Evolutionary conservation across 2,888 invertebrate species (phyloP).

Genomic region (Andricus quercusramuli): DNA sequence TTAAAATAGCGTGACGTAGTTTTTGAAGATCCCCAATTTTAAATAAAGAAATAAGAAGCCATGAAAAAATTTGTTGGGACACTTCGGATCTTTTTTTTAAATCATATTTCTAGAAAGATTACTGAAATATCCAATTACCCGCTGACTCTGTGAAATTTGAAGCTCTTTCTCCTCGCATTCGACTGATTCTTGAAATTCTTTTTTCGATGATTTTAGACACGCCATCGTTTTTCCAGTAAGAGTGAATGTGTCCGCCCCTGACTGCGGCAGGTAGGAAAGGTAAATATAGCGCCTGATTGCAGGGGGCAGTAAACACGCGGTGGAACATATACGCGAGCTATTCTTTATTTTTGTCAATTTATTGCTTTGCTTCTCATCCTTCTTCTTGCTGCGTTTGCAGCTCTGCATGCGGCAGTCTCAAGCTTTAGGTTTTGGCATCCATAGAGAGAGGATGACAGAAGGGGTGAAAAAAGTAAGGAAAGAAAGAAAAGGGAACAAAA

Average conservation of each 20-base stretch:
- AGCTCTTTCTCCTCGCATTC: not conserved
- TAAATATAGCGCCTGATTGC: slow-evolving; percentile 19
- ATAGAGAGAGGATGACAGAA: not conserved
- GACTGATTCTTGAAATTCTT: not conserved
- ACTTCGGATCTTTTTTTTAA: no score
- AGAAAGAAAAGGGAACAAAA: not conserved
- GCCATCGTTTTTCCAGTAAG: slow-evolving; percentile 9
- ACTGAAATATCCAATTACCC: not conserved
- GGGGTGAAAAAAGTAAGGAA: not conserved
- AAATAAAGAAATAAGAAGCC: no score
- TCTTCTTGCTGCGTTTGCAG: not conserved
- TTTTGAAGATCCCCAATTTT: no score
- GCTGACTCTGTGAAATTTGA: not conserved
- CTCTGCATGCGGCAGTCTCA: slow-evolving; percentile 28
- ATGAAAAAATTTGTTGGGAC: no score
- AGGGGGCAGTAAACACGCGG: slow-evolving; percentile 6
- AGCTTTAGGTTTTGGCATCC: not conserved
- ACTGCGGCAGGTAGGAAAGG: slow-evolving; percentile 8
- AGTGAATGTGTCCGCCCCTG: not conserved
- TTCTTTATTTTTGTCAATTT: slow-evolving; percentile 38
- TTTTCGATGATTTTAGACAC: not conserved
- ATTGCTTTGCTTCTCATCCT: slow-evolving; percentile 5
- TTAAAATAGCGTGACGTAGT: no score
- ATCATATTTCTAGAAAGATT: no score
- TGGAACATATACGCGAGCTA: slow-evolving; percentile 13